A percentile compares a stretch with the other conserved stretches of the same genome.
These are phyloP conservation scores for Prosapia bicincta DNA, from an alignment of 2,888 invertebrate species.

Conservation along the genomic window DNA sequence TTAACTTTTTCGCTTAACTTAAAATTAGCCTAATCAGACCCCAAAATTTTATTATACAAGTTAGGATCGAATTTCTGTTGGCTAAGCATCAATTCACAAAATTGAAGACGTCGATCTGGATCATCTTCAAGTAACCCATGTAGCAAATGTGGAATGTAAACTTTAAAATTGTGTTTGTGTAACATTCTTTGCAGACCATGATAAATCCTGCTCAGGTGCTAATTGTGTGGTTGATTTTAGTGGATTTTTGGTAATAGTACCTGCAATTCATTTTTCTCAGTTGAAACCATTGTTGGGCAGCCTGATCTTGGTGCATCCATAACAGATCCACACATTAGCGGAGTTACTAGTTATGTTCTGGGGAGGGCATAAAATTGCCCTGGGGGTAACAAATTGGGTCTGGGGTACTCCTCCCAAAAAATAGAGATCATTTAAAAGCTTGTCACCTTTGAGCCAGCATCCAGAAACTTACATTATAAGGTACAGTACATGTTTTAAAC, in stretches of 20 bases:
- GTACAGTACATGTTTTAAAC: too few species aligned
- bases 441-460: too few species aligned
- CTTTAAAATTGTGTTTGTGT: too few species aligned
- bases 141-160: too few species aligned
- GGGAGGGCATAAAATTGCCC: too few species aligned
- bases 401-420: too few species aligned
- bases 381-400: too few species aligned
- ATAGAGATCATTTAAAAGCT: too few species aligned
- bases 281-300: background rate
- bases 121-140: too few species aligned
- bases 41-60: background rate
- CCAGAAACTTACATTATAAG: too few species aligned
- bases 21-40: background rate
- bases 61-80: background rate
- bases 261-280: background rate
- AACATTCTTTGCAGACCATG: background rate
- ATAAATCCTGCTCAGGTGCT: background rate
- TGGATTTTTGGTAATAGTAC: background rate
- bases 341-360: background rate
- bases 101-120: too few species aligned
- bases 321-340: conserved; percentile 9
- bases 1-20: background rate
- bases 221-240: too few species aligned
- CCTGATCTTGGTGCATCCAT: conserved; percentile 6
- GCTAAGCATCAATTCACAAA: conserved; percentile 3